These are phyloP conservation scores for Rhimphoctona megacephalus DNA, from an alignment of 2,888 invertebrate species.

Conservation along the genomic window DNA sequence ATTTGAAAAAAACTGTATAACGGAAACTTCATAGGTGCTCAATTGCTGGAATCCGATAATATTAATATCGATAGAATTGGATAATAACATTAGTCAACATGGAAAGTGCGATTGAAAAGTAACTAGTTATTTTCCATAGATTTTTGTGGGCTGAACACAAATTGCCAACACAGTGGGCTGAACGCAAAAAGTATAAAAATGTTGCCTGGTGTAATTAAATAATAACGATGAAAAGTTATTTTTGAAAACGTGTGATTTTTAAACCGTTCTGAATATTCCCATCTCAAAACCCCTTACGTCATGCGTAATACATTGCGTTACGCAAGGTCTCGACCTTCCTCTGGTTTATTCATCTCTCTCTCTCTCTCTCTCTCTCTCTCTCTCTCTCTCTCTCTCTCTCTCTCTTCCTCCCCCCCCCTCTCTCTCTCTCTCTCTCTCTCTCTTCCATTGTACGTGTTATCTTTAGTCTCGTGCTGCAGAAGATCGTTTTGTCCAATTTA, in stretches of 20 bases:
- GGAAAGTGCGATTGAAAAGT: too few relatives aligned
- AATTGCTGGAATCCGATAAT: background rate
- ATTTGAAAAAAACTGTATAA: too few relatives aligned
- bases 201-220: too few relatives aligned
- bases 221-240: background rate
- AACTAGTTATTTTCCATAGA: too few relatives aligned
- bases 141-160: too few relatives aligned
- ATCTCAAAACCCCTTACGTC: slow-evolving; percentile 69
- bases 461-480: background rate
- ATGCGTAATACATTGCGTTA: slow-evolving; percentile 67
- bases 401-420: background rate
- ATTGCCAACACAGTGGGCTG: too few relatives aligned
- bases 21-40: background rate
- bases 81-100: too few relatives aligned
- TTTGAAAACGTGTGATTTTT: slow-evolving; percentile 59
- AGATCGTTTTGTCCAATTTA: background rate
- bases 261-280: slow-evolving; percentile 61
- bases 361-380: slow-evolving; percentile 26
- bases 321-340: slow-evolving; percentile 73
- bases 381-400: background rate
- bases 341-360: slow-evolving; percentile 49
- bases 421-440: background rate
- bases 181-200: too few relatives aligned
- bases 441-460: background rate
- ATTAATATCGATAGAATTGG: too few relatives aligned